Conservation (phyloP, 2,113 vertebrate genomes). For the Nothoprocta perdicaria region DNA sequence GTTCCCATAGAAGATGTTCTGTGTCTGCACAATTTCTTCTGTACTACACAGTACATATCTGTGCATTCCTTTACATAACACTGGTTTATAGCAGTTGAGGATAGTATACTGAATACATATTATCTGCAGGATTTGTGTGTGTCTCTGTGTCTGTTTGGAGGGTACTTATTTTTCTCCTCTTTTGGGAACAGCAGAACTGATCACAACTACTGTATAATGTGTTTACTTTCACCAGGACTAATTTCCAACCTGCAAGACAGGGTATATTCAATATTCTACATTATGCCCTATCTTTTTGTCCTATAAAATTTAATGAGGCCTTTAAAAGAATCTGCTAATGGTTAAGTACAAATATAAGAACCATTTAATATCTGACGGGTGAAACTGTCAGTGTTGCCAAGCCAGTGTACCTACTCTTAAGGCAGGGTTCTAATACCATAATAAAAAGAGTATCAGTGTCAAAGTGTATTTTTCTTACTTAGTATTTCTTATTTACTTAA, state of each 20-base stretch:
- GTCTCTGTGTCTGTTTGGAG: neutral
- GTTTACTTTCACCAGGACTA: neutral
- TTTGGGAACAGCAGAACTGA: neutral
- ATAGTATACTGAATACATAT: neutral
- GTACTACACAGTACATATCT: neutral
- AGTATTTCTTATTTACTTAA: neutral
- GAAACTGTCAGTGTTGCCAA: neutral
- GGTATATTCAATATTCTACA: accelerated
- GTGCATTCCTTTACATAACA: neutral
- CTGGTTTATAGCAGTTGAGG: neutral
- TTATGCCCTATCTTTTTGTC: neutral
- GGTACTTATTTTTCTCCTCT: neutral
- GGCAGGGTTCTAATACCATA: neutral
- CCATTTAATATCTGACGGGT: neutral
- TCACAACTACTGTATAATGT: too few relatives aligned
- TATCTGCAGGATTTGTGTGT: too few relatives aligned
- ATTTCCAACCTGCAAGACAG: neutral
- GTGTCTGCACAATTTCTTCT: neutral
- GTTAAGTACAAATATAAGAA: neutral
- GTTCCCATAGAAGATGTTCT: neutral
- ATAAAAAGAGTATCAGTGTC: neutral
- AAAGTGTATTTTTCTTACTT: neutral
- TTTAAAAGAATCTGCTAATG: neutral
- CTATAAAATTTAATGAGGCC: neutral
- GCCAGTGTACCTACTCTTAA: neutral